A percentile compares a stretch with the other conserved stretches of the same genome.
These are phyloP conservation scores for Gouania willdenowi DNA, from an alignment of 2,797 vertebrate species.

Conservation along the genomic window DNA sequence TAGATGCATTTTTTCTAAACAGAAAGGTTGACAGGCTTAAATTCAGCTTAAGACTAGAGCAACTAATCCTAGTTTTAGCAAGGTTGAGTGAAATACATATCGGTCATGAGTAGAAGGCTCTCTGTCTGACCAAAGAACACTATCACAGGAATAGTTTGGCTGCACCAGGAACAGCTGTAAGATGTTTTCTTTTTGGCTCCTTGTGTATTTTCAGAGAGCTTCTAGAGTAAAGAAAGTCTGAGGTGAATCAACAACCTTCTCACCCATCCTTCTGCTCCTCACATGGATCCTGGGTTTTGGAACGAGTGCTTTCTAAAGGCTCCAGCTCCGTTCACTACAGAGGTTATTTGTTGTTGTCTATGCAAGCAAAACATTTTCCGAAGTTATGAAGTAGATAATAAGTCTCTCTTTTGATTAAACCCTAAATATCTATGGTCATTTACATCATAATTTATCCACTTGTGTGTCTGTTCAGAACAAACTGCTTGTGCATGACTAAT, in stretches of 20 bases:
- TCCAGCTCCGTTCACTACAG: slow-evolving; percentile 6
- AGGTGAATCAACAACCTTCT: slow-evolving; percentile 50
- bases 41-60: slow-evolving; percentile 15
- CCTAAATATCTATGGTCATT: too few species aligned
- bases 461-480: too few species aligned
- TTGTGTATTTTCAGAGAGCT: slow-evolving; percentile 58
- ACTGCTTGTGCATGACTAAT: too few species aligned
- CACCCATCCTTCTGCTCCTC: slow-evolving; percentile 32
- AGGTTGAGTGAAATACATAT: slow-evolving; percentile 1
- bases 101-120: slow-evolving; percentile 13
- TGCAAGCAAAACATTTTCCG: too few species aligned
- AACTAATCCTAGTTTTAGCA: slow-evolving; percentile 8
- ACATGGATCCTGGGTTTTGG: slow-evolving; percentile 31
- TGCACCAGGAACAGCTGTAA: slow-evolving; percentile 65
- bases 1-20: slow-evolving; percentile 21
- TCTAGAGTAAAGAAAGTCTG: slow-evolving; percentile 48
- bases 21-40: background rate
- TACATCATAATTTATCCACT: too few species aligned
- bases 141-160: slow-evolving; percentile 47
- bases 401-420: too few species aligned
- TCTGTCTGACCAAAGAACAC: slow-evolving; percentile 20
- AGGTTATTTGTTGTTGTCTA: slow-evolving; percentile 33
- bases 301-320: slow-evolving; percentile 18
- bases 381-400: too few species aligned
- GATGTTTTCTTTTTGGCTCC: slow-evolving; percentile 71